Evolutionary conservation across 2,797 vertebrate species (phyloP).

Genomic region (Sebastes trivittatus): DNA sequence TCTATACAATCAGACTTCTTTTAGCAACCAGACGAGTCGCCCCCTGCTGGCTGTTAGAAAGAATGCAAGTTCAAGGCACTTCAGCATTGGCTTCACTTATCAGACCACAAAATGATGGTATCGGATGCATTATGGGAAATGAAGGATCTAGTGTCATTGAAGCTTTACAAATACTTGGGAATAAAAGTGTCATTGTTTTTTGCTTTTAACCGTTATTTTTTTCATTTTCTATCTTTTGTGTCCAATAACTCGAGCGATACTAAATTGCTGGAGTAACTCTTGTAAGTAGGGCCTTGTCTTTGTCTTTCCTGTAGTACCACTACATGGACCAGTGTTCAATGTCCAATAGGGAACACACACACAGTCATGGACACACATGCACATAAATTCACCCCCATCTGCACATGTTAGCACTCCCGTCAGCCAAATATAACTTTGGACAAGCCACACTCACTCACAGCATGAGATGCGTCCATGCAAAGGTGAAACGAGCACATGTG

Average conservation of each 20-base stretch:
- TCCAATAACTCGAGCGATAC: neutral
- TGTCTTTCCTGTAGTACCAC: neutral
- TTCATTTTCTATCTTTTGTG: neutral
- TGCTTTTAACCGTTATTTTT: neutral
- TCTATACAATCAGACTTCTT: no score
- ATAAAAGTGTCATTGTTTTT: neutral
- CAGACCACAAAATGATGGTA: no score
- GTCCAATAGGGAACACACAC: neutral
- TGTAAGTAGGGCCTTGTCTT: neutral
- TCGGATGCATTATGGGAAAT: neutral
- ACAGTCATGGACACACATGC: neutral
- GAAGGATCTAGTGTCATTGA: neutral
- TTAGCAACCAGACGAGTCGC: no score
- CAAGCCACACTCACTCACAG: constrained; percentile 31
- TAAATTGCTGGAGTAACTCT: neutral
- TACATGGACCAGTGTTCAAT: neutral
- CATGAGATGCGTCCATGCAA: constrained; percentile 31
- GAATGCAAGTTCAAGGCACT: no score
- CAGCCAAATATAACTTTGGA: constrained; percentile 43
- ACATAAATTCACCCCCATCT: neutral
- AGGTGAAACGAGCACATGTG: constrained; percentile 48
- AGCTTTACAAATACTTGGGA: neutral
- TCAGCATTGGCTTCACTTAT: no score
- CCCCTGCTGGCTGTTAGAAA: no score
- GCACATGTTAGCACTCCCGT: neutral